Evolutionary conservation across 2,113 vertebrate genomes (phyloP).

Genomic region (Pimephales promelas): DNA sequence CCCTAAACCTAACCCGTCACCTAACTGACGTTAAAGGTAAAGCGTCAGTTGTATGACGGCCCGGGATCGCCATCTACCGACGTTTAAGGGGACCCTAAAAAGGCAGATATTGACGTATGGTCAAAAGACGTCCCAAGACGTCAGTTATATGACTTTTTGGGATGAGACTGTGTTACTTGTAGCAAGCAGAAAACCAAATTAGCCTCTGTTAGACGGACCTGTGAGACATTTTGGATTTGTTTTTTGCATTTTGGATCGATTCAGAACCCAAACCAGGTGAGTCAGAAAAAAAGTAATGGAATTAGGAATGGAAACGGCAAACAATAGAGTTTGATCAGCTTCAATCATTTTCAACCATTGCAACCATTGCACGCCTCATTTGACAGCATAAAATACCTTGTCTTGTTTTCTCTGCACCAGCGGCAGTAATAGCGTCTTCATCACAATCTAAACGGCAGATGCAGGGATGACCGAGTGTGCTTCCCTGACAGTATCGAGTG

Average conservation of each 20-base stretch:
- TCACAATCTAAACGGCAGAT: slow-evolving; percentile 26
- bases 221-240: background rate
- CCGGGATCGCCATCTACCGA: no score
- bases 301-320: slow-evolving; percentile 56
- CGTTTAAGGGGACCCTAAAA: no score
- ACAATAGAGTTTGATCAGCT: slow-evolving; percentile 75
- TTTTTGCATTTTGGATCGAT: background rate
- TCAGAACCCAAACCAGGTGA: slow-evolving; percentile 36
- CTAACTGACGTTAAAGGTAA: no score
- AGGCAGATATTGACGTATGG: no score
- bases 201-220: background rate
- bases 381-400: slow-evolving; percentile 77
- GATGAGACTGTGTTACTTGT: no score
- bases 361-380: slow-evolving; percentile 78
- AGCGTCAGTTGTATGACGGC: no score
- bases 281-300: slow-evolving; percentile 60
- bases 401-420: slow-evolving; percentile 65
- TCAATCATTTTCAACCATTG: slow-evolving; percentile 72
- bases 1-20: no score
- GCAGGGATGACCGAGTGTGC: slow-evolving; percentile 49
- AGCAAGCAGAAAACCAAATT: background rate
- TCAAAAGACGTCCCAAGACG: no score
- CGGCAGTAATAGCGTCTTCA: slow-evolving; percentile 69
- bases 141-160: no score
- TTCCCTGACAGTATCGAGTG: slow-evolving; percentile 8